phyloP scores from a whole-genome alignment of 2,113 vertebrate genomes.

The Cichladusa arquata region DNA sequence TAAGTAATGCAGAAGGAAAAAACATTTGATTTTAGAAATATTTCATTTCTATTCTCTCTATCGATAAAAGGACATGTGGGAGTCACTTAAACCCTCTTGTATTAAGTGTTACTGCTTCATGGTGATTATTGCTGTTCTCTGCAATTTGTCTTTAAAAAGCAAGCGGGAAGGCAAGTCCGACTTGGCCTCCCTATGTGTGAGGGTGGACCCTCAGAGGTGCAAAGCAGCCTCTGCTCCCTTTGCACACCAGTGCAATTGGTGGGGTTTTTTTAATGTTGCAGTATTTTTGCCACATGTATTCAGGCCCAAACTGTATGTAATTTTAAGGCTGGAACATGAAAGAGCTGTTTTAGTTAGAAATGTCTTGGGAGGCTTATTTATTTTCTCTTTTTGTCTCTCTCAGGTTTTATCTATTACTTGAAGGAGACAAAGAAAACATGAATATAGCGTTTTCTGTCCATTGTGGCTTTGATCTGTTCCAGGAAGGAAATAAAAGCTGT shows the following conservation, averaged over 20 bases:
- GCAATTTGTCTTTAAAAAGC: not conserved
- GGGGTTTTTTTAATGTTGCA: not conserved
- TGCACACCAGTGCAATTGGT: not conserved
- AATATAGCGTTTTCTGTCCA: not conserved
- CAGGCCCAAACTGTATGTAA: not conserved
- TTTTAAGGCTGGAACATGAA: not conserved
- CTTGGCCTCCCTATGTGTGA: not conserved
- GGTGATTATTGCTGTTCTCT: not conserved
- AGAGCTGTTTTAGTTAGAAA: not conserved
- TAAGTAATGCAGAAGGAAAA: not conserved
- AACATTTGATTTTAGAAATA: not conserved
- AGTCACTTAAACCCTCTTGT: not conserved
- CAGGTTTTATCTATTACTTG: not conserved
- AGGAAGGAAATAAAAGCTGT: not conserved
- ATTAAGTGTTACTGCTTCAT: not conserved
- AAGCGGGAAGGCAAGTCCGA: rapidly evolving
- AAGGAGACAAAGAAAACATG: not conserved
- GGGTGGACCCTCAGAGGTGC: not conserved
- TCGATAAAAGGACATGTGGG: not conserved
- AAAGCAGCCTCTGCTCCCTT: not conserved
- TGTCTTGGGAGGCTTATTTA: not conserved
- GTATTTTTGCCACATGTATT: not conserved
- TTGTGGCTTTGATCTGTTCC: not conserved
- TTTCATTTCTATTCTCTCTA: not conserved
- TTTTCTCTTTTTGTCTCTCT: not conserved